Evolutionary conservation across 2,113 vertebrate genomes (phyloP).

Genomic region (Lepidothrix coronata): DNA sequence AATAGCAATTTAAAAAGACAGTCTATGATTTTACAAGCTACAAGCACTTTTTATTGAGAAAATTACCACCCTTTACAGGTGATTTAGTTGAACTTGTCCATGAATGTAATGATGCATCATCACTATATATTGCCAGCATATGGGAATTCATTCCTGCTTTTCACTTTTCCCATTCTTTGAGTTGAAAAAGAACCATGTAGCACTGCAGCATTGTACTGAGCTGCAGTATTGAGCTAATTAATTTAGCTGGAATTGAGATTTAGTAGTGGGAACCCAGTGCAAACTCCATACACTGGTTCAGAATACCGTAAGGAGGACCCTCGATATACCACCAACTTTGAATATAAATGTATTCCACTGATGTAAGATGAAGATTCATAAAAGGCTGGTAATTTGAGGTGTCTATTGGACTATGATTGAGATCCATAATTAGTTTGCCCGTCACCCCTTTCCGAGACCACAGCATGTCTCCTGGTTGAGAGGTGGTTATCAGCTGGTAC

Average conservation of each 20-base stretch:
- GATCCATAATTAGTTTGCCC: background rate
- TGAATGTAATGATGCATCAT: background rate
- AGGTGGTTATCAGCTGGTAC: background rate
- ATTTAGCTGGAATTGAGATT: background rate
- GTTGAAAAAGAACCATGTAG: background rate
- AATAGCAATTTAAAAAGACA: background rate
- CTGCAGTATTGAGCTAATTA: background rate
- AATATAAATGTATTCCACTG: background rate
- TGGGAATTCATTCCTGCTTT: background rate
- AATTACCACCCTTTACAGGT: background rate
- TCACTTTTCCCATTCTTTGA: background rate
- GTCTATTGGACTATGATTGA: background rate
- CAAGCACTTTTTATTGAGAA: background rate
- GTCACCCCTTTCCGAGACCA: background rate
- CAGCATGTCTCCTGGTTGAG: background rate
- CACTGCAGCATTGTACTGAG: background rate
- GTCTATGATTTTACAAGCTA: background rate
- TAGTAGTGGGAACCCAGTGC: background rate
- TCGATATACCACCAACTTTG: background rate
- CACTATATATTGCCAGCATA: accelerated
- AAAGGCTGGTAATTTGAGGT: background rate
- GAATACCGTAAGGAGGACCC: background rate
- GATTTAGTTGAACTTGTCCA: background rate
- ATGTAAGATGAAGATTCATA: background rate
- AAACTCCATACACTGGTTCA: background rate